Percentiles rank a stretch among this genome's conserved stretches.
Evolutionary conservation across 2,888 invertebrate genomes (phyloP).

Genomic region (Orchestes rusci): DNA sequence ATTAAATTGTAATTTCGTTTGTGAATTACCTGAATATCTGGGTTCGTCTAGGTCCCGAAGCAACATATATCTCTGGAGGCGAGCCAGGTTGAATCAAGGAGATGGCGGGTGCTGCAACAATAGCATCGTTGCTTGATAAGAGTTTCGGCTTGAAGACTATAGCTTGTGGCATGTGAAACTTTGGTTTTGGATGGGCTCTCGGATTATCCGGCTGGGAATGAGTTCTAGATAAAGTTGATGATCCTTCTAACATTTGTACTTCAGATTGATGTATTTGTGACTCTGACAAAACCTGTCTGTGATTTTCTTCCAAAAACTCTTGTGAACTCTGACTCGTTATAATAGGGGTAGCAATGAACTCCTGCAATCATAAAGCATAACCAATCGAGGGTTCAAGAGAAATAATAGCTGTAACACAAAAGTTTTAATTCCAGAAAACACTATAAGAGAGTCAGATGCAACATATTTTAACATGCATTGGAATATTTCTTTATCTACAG

Average conservation of each 20-base stretch:
- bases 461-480: too few relatives aligned
- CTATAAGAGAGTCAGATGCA: too few relatives aligned
- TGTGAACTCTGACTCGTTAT: conserved; percentile 44
- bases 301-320: conserved; percentile 36
- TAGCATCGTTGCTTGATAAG: conserved; percentile 36
- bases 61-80: conserved; percentile 53
- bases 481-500: too few relatives aligned
- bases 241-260: background rate
- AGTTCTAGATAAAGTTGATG: conserved; percentile 36
- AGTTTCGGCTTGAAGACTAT: conserved; percentile 50
- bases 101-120: conserved; percentile 34
- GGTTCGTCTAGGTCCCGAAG: conserved; percentile 46
- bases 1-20: background rate
- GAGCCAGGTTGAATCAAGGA: conserved; percentile 50
- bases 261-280: conserved; percentile 24
- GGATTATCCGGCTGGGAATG: background rate
- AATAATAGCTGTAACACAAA: too few relatives aligned
- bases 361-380: too few relatives aligned
- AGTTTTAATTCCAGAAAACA: too few relatives aligned
- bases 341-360: conserved; percentile 48
- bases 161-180: conserved; percentile 41
- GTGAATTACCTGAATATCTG: conserved; percentile 30
- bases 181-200: conserved; percentile 21
- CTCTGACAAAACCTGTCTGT: conserved; percentile 36
- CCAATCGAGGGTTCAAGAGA: too few relatives aligned